Conservation (phyloP, 2,888 invertebrate species). For the Eutolmus rufibarbis region DNA sequence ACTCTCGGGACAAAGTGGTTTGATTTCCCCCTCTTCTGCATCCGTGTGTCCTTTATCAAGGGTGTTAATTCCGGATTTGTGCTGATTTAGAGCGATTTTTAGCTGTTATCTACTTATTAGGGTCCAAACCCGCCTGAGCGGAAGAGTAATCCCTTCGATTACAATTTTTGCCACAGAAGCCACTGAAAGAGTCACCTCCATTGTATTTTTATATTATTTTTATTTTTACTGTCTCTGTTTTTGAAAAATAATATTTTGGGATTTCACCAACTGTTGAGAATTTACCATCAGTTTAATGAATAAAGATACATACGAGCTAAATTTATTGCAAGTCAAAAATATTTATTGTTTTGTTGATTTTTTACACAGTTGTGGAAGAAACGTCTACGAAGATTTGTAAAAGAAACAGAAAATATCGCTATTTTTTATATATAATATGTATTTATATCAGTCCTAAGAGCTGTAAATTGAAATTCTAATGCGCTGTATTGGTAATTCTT, state of each 20-base stretch:
- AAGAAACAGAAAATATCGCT: no score
- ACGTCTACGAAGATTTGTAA: not conserved
- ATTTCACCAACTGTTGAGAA: not conserved
- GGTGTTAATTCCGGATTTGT: not conserved
- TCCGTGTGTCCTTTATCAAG: not conserved
- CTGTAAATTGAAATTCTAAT: no score
- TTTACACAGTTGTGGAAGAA: not conserved
- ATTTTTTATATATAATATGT: no score
- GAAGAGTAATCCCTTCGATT: not conserved
- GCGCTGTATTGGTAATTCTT: no score
- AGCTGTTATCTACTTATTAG: not conserved
- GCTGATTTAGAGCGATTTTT: not conserved
- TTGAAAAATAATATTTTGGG: not conserved
- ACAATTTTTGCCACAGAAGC: not conserved
- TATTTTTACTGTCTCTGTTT: not conserved
- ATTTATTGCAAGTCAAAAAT: not conserved
- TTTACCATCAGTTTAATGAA: not conserved
- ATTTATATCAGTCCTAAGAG: no score
- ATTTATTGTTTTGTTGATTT: not conserved
- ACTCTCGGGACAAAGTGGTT: not conserved
- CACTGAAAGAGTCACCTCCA: not conserved
- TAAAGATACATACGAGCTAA: not conserved
- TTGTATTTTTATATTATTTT: not conserved
- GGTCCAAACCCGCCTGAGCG: not conserved
- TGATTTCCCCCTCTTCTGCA: not conserved